Conservation (phyloP, 2,113 vertebrate species). For the Atrichornis clamosus region DNA sequence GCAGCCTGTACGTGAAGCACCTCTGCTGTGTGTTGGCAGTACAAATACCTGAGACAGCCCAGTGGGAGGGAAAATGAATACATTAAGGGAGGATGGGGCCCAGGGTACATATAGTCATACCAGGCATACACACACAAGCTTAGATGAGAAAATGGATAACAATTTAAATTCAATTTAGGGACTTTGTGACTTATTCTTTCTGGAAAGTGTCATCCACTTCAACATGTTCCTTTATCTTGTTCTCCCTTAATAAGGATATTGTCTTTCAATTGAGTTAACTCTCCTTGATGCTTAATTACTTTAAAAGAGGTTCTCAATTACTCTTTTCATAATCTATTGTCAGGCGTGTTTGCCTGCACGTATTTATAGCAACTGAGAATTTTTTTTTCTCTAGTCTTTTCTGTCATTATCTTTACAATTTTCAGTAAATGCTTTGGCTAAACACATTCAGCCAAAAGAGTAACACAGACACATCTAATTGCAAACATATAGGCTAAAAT, state of each 20-base stretch:
- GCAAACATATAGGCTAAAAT: neutral
- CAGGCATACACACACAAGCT: neutral
- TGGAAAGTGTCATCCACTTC: conserved; percentile 12
- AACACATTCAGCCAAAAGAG: neutral
- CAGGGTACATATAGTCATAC: neutral
- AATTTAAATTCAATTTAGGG: neutral
- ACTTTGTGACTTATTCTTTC: neutral
- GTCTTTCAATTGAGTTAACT: conserved; percentile 35
- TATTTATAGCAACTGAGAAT: neutral
- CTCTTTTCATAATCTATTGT: neutral
- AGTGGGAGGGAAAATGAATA: neutral
- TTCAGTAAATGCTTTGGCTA: neutral
- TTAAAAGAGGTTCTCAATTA: neutral
- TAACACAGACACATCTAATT: neutral
- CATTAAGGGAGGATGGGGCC: neutral
- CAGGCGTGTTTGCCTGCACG: neutral
- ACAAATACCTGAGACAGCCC: neutral
- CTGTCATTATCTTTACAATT: neutral
- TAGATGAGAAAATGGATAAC: neutral
- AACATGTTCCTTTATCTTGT: neutral
- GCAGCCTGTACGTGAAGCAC: accelerated
- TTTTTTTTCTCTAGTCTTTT: neutral
- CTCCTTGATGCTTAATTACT: neutral
- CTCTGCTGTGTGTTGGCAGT: neutral
- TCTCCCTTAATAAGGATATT: conserved; percentile 38